Base-by-base conservation (phyloP, 1,140 invertebrate species). In the Cecropterus lyciades region DNA sequence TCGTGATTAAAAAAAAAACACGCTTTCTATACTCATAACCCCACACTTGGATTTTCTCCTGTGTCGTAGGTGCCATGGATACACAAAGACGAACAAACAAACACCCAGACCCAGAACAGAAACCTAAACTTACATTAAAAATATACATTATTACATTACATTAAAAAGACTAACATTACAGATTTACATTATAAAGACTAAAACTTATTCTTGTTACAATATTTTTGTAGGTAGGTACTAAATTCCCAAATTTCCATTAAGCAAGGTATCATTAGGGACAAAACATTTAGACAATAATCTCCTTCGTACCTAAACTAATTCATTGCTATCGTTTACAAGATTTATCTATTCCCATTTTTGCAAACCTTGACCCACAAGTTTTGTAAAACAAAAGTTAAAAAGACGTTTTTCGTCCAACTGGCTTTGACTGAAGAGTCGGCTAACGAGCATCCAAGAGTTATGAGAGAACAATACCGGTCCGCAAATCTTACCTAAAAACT, bases 391-490 rank as follows among this genome's bases (percentile, higher is more conserved):
- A 53, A 53, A 53, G 30, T 53, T 37, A 53, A 53, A 53, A 15
- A 53, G 30, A 53, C 15, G 6, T 40, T 53, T 53, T 53, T 10
- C 51, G 30, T 53, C 30, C 30, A 53, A 37, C 30, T 11, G 51
- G 51, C 30, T 53, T 53, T 53, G 27, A 53, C 40, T 53, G 51
- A 33, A 37, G 30, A 13, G 13, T 11, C 9, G 24, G 7, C 51
- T 53, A 53, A 53, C 51, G 51, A 53, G 51, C 51, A 7, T 37
- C 15, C 27, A 53, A 53, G 51, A 53, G 33, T 53, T 53, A 53
- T 37, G 51, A 15, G 30, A 16, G 30, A 53, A 53, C 51, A 53
- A 40, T 53, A 27, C 14, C 30, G 14, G 14, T 11, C 1, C 1
- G 10, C 1, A 3, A n/a, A 1, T 8, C 7, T 11, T 37, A 37